Evolutionary conservation across 2,888 invertebrate species (phyloP).

Genomic region (Blomia tropicalis): DNA sequence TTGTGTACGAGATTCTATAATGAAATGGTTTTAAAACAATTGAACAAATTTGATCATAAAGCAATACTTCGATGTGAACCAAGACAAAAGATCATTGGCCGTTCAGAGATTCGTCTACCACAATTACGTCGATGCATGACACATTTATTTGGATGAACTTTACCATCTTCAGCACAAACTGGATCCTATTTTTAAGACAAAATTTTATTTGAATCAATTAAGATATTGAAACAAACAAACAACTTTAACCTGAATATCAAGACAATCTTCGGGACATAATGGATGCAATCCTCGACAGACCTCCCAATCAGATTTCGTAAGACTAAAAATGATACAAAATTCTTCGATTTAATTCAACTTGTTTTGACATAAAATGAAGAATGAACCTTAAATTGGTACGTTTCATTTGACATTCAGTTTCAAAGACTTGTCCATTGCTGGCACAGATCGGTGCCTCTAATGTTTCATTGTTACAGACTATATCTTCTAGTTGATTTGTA

Average conservation of each 20-base stretch:
- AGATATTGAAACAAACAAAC: too few relatives aligned
- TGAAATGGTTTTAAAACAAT: background rate
- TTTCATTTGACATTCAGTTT: conserved; percentile 26
- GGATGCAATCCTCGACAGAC: conserved; percentile 27
- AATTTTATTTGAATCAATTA: conserved; percentile 25
- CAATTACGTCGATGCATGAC: conserved; percentile 28
- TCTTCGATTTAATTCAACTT: background rate
- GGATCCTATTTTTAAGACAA: background rate
- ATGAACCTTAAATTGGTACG: conserved; percentile 28
- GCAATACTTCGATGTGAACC: conserved; percentile 20
- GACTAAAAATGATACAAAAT: conserved; percentile 15
- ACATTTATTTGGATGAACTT: conserved; percentile 30
- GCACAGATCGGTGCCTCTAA: conserved; percentile 25
- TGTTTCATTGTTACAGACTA: background rate
- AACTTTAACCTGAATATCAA: conserved; percentile 30
- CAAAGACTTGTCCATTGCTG: conserved; percentile 28
- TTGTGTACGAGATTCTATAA: conserved; percentile 22
- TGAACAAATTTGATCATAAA: background rate
- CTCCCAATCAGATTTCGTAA: conserved; percentile 25
- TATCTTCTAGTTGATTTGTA: too few relatives aligned
- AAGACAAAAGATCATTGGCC: conserved; percentile 25
- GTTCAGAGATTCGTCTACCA: conserved; percentile 19
- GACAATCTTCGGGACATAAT: conserved; percentile 28
- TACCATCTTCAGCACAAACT: conserved; percentile 20
- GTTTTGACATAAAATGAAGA: background rate